Base-by-base conservation (phyloP, 2,797 vertebrate genomes). In the Dendrocincla fuliginosa region DNA sequence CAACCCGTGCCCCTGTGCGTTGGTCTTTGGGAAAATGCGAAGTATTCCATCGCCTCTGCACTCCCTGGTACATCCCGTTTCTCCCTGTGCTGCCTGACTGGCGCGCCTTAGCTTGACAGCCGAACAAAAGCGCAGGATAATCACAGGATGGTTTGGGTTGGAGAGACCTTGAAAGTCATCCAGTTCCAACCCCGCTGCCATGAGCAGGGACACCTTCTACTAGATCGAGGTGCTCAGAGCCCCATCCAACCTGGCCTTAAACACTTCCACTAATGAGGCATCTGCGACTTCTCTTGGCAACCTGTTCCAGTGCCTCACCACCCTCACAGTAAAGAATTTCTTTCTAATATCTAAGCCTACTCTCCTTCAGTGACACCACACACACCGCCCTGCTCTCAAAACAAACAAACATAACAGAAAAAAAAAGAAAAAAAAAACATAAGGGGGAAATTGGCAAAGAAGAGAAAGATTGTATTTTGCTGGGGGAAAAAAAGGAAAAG, bases 401-500 rank as follows among this genome's bases (percentile, higher is more conserved):
- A 28, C 1, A 12, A 46, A n/a, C 12, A 27, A 79, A 17, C 5
- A 20, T 7, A 64, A 35, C 13, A 22, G 28, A 46, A 12, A n/a
- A n/a, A n/a, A 35, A 35, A 7, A 8, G 35, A 39, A 39, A 35
- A 35, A 16, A 30, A 56, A 33, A 56, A 37, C 15, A 13, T 7
- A 19, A 50, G 16, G 11, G 35, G 11, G 4, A 52, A 78, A 82
- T 1, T n/a, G 39, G 6, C 56, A 71, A 70, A 83, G 13, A 33
- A 11, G 6, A 52, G 35, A 50, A 67, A 85, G 9, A 74, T 1
- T 7, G 39, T 27, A 61, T 76, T 88, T 69, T 87, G 3, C 32
- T 64, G 27, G 17, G 25, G 10, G 1, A 0, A 20, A 3, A 4
- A 3, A 33, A 41, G 52, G 30, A 63, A 32, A 28, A 9, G 19